Conservation (phyloP, 2,113 vertebrate species). For the Ptilorrhoa leucosticta region DNA sequence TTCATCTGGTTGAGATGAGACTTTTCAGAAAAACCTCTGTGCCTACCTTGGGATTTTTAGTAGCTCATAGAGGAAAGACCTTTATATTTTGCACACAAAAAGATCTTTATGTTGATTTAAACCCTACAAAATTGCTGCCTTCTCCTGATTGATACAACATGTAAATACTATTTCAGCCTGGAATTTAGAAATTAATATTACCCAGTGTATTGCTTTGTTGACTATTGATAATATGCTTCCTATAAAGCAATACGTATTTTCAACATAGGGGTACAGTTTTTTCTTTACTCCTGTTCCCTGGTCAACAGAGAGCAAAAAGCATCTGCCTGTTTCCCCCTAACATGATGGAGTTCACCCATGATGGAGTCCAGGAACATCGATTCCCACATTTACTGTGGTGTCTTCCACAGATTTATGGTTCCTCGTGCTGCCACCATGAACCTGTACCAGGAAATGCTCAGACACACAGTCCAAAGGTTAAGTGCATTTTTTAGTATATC, state of each 20-base stretch:
- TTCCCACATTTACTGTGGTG: neutral
- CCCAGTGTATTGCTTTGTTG: neutral
- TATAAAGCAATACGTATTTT: neutral
- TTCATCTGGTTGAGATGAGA: neutral
- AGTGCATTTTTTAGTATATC: conserved; percentile 29
- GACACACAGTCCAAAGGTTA: conserved; percentile 15
- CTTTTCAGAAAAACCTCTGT: conserved; percentile 8
- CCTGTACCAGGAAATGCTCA: conserved; percentile 2
- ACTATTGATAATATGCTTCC: neutral
- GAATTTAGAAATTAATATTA: conserved; percentile 12
- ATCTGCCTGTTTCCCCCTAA: neutral
- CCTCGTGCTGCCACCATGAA: neutral
- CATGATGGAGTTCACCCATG: neutral
- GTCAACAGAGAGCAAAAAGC: too few species aligned
- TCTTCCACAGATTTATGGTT: neutral
- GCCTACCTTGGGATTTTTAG: conserved; percentile 16
- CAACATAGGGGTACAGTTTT: neutral
- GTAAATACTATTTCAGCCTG: conserved; percentile 5
- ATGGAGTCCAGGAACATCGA: neutral
- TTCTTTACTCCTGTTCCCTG: neutral
- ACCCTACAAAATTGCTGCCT: conserved; percentile 15
- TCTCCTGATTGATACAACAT: neutral
- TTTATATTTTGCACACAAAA: neutral
- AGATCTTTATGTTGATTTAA: conserved; percentile 33
- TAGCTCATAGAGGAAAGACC: neutral